Evolutionary conservation across 1,140 invertebrate genomes (phyloP).

Genomic region (Drosophila bifasciata): DNA sequence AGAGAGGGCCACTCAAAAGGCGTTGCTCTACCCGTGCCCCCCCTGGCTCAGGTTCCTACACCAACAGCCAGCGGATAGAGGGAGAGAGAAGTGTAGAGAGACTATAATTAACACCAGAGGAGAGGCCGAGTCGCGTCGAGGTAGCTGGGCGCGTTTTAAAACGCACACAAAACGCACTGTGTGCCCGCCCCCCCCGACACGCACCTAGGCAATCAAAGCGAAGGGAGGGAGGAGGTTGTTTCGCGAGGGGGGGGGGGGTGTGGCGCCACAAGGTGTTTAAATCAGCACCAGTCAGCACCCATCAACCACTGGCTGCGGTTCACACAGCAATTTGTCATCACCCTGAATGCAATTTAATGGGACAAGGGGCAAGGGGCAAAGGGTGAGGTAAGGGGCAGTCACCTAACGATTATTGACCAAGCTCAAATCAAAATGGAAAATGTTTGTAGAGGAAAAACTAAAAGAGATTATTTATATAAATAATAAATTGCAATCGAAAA

Average conservation of each 20-base stretch:
- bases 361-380: too few species aligned
- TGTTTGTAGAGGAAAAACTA: constrained; percentile 31
- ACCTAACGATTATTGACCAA: too few species aligned
- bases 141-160: constrained; percentile 42
- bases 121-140: neutral
- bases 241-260: too few species aligned
- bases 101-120: constrained; percentile 65
- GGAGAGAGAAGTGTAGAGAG: constrained; percentile 14
- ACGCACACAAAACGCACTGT: constrained; percentile 56
- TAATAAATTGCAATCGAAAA: constrained; percentile 27
- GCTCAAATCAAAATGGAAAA: constrained; percentile 21
- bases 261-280: too few species aligned
- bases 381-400: too few species aligned
- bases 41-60: too few species aligned
- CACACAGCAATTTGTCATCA: constrained; percentile 58
- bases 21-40: too few species aligned
- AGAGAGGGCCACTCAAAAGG: constrained; percentile 28
- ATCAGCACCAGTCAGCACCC: constrained; percentile 10
- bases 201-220: constrained; percentile 44
- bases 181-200: neutral
- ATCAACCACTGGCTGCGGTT: neutral
- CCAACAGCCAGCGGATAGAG: neutral
- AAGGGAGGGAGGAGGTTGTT: neutral
- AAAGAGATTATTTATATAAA: constrained; percentile 40
- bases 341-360: constrained; percentile 75